Conservation (phyloP, 2,888 invertebrate genomes). For the Dryomyza anilis region DNA sequence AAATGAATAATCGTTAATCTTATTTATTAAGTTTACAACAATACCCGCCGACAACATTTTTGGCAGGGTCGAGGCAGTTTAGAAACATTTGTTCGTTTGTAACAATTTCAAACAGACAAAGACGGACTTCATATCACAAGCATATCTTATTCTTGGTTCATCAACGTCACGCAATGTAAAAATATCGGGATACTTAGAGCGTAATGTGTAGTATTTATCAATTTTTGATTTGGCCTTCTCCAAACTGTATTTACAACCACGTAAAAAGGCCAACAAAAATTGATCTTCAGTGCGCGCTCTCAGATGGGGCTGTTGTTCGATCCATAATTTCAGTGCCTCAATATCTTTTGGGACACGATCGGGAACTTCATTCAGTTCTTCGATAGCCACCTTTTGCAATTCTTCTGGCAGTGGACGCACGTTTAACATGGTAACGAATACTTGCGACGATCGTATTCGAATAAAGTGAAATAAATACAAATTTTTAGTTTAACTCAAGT, state of each 20-base stretch:
- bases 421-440: constrained; percentile 39
- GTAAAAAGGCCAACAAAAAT: constrained; percentile 63
- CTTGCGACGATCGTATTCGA: no score
- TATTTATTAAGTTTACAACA: no score
- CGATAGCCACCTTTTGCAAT: constrained; percentile 55
- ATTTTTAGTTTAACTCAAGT: no score
- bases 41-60: no score
- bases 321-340: constrained; percentile 62
- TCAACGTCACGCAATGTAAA: constrained; percentile 50
- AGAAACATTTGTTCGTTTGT: neutral
- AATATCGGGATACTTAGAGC: constrained; percentile 65
- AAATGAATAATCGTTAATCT: no score
- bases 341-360: constrained; percentile 51
- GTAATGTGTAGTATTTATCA: constrained; percentile 66
- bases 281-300: constrained; percentile 59
- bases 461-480: no score
- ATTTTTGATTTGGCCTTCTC: constrained; percentile 65
- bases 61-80: no score
- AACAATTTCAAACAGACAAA: no score
- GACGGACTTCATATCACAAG: constrained; percentile 48
- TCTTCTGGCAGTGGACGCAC: constrained; percentile 45
- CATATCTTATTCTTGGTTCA: constrained; percentile 43
- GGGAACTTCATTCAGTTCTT: constrained; percentile 63
- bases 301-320: constrained; percentile 63
- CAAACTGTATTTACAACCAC: constrained; percentile 65